Evolutionary conservation across 2,888 invertebrate species (phyloP).

Genomic region (Lithophane ornitopus): DNA sequence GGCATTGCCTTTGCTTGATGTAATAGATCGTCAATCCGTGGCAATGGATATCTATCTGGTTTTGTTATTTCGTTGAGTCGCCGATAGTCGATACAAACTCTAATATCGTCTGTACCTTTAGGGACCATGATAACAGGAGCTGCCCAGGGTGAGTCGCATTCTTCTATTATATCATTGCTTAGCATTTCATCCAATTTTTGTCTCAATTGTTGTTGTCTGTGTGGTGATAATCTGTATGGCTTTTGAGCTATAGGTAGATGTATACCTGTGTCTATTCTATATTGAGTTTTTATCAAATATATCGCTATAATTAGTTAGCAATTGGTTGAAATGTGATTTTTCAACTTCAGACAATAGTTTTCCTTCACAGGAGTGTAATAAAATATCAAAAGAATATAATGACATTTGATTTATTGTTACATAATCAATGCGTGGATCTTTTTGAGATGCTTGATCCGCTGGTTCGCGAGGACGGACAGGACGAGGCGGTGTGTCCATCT

Average conservation of each 20-base stretch:
- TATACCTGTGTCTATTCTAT: background rate
- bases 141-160: constrained; percentile 5
- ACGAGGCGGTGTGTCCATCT: background rate
- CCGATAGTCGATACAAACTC: constrained; percentile 8
- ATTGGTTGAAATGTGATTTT: background rate
- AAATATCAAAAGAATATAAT: background rate
- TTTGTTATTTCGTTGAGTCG: background rate
- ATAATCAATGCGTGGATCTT: background rate
- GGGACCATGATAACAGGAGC: constrained; percentile 8
- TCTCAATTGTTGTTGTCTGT: background rate
- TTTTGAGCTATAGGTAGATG: background rate
- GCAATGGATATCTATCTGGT: constrained; percentile 8
- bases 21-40: background rate
- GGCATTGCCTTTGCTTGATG: background rate
- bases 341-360: background rate
- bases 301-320: background rate
- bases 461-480: background rate
- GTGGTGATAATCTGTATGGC: constrained; percentile 3
- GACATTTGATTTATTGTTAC: background rate
- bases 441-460: background rate
- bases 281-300: background rate
- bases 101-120: background rate
- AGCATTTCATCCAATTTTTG: background rate
- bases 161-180: background rate
- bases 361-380: background rate